Evolutionary conservation across 2,113 vertebrate species (phyloP).

Genomic region (Mesitornis unicolor): DNA sequence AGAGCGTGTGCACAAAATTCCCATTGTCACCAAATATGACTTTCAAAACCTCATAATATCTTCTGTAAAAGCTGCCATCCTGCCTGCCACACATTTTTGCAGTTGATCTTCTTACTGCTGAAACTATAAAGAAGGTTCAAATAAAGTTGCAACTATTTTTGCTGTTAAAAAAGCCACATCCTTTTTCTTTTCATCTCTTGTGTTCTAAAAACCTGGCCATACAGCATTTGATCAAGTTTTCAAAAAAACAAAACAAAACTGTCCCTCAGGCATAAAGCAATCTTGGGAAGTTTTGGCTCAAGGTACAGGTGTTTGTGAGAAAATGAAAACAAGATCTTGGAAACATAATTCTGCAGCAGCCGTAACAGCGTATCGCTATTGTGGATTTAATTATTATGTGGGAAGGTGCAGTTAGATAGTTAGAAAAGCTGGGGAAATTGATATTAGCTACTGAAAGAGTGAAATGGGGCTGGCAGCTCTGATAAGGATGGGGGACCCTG

Average conservation of each 20-base stretch:
- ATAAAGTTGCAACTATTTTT: background rate
- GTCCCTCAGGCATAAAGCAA: slow-evolving; percentile 8
- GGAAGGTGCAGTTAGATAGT: background rate
- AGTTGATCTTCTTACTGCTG: background rate
- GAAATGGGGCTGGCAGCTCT: background rate
- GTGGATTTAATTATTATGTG: background rate
- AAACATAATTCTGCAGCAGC: background rate
- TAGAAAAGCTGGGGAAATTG: background rate
- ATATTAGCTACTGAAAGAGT: background rate
- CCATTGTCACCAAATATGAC: background rate
- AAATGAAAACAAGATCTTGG: background rate
- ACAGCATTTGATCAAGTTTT: slow-evolving; percentile 38
- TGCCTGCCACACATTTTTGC: slow-evolving; percentile 13
- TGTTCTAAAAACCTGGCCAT: slow-evolving; percentile 17
- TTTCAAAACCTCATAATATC: slow-evolving; percentile 4
- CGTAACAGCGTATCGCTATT: accelerated
- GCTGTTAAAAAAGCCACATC: background rate
- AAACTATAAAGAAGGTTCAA: slow-evolving; percentile 13
- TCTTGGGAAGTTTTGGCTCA: slow-evolving; percentile 19
- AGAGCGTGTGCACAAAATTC: background rate
- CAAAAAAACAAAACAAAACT: slow-evolving; percentile 6
- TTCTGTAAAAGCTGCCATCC: background rate
- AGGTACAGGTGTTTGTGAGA: background rate
- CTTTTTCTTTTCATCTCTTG: background rate
- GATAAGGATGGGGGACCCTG: background rate